Conservation (phyloP, 2,888 invertebrate genomes). For the Rhingia campestris region DNA sequence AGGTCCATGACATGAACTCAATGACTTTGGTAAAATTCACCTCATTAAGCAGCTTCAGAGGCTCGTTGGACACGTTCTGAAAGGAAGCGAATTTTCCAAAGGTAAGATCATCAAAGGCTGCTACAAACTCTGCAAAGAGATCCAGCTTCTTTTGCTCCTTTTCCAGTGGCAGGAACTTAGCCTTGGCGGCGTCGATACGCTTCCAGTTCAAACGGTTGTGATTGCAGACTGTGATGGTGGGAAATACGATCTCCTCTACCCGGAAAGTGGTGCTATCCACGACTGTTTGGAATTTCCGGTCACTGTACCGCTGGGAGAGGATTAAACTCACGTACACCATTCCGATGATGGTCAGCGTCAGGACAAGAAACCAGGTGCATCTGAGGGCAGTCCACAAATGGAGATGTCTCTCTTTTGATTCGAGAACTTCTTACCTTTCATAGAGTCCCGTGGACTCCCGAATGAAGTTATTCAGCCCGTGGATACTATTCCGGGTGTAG, state of each 20-base stretch:
- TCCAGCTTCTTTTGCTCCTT: slow-evolving; percentile 66
- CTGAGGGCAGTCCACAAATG: slow-evolving; percentile 63
- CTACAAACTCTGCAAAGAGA: slow-evolving; percentile 78
- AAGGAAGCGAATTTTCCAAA: slow-evolving; percentile 80
- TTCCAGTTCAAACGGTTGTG: slow-evolving; percentile 81
- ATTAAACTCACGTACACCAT: slow-evolving; percentile 79
- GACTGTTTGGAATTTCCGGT: slow-evolving; percentile 80
- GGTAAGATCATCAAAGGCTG: slow-evolving; percentile 78
- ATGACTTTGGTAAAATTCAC: slow-evolving; percentile 80
- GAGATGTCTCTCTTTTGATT: neutral
- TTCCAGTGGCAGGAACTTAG: slow-evolving; percentile 77
- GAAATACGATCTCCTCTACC: slow-evolving; percentile 80
- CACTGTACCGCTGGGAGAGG: slow-evolving; percentile 79
- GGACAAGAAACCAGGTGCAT: slow-evolving; percentile 78
- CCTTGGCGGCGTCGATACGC: slow-evolving; percentile 78
- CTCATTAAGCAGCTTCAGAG: slow-evolving; percentile 76
- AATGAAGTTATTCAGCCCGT: slow-evolving; percentile 79
- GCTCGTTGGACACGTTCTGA: slow-evolving; percentile 73
- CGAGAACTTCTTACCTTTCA: slow-evolving; percentile 74
- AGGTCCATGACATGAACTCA: slow-evolving; percentile 80
- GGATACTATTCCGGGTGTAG: slow-evolving; percentile 79
- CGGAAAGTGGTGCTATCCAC: slow-evolving; percentile 81
- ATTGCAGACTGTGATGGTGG: slow-evolving; percentile 81
- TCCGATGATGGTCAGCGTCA: slow-evolving; percentile 79
- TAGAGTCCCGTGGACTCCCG: slow-evolving; percentile 71